A percentile compares a stretch with the other conserved stretches of the same genome.
These are phyloP conservation scores for Phorcus lineatus DNA, from an alignment of 2,888 invertebrate species.

Conservation along the genomic window DNA sequence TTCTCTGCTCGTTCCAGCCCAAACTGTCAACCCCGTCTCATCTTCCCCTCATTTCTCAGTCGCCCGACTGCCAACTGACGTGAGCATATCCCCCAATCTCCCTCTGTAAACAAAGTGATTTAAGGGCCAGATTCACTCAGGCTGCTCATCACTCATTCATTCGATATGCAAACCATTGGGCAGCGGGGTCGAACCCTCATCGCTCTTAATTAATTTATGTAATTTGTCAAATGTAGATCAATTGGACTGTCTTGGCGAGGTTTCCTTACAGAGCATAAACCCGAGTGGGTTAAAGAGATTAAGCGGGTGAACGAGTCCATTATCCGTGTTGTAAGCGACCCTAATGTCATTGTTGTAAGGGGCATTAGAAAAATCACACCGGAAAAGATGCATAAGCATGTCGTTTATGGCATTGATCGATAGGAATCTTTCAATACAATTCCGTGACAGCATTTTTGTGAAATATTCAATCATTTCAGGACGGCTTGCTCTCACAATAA, in stretches of 20 bases:
- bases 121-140: neutral
- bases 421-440: neutral
- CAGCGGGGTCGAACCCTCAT: neutral
- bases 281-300: neutral
- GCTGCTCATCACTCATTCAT: neutral
- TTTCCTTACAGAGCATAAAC: neutral
- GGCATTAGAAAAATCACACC: neutral
- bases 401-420: neutral
- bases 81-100: neutral
- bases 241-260: neutral
- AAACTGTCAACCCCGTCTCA: neutral
- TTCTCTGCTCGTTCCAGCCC: no score
- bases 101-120: conserved; percentile 11
- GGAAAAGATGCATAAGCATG: neutral
- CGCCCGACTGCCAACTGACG: neutral
- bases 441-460: no score
- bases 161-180: neutral
- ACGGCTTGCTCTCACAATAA: no score
- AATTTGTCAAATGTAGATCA: conserved; percentile 6
- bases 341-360: neutral
- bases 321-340: conserved; percentile 2
- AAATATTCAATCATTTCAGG: no score
- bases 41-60: neutral
- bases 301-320: neutral
- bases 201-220: conserved; percentile 13